phyloP scores from a whole-genome alignment of 2,888 invertebrate species.

The Drosophila monieri region DNA sequence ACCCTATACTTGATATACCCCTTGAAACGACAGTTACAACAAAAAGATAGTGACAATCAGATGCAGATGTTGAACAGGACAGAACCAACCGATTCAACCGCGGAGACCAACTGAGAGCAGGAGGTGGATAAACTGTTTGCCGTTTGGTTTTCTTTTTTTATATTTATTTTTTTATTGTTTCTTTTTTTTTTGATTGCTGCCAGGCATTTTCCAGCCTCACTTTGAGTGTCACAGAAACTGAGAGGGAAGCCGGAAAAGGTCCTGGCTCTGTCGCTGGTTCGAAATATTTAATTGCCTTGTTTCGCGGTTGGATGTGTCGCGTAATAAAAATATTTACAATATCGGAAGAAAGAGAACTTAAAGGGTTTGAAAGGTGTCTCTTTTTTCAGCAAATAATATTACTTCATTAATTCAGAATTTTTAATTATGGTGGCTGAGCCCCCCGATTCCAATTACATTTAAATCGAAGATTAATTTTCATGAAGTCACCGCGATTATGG shows the following conservation, averaged over 20 bases:
- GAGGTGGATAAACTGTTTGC: constrained; percentile 65
- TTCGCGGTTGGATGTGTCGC: constrained; percentile 81
- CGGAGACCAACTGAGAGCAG: constrained; percentile 56
- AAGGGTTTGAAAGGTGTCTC: neutral
- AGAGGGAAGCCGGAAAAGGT: constrained; percentile 44
- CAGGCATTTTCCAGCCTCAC: constrained; percentile 54
- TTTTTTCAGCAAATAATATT: neutral
- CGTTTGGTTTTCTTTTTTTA: constrained; percentile 31
- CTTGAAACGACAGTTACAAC: constrained; percentile 26
- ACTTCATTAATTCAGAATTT: constrained; percentile 33
- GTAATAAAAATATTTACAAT: constrained; percentile 78
- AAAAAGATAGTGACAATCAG: constrained; percentile 70
- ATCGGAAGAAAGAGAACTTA: neutral
- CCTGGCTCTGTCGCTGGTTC: constrained; percentile 50
- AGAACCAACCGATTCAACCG: constrained; percentile 53
- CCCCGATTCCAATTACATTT: constrained; percentile 68
- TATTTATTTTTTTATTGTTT: neutral
- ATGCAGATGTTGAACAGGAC: constrained; percentile 41
- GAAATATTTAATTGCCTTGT: constrained; percentile 83
- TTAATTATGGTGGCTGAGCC: neutral
- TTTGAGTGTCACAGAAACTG: constrained; percentile 46
- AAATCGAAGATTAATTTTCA: constrained; percentile 82
- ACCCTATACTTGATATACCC: neutral
- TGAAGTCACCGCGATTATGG: constrained; percentile 82
- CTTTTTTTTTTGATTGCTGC: constrained; percentile 11